Base-by-base conservation (phyloP, 2,888 invertebrate genomes). In the Tortricodes alternella region DNA sequence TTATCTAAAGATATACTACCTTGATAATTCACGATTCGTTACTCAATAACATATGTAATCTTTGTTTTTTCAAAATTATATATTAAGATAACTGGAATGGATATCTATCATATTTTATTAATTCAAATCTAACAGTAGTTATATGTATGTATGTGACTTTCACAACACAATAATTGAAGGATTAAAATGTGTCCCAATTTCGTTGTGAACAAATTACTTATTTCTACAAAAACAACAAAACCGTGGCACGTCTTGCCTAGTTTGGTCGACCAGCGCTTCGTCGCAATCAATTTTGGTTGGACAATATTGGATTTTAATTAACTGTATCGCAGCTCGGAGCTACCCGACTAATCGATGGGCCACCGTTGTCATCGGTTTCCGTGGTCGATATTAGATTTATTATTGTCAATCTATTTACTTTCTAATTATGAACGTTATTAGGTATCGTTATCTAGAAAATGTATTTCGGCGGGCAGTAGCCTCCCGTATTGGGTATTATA, bases 291-390 rank as follows among this genome's bases (percentile, higher is more conserved):
- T 88, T 88, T 89, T 80, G 85, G 89, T 89, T 87, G 85, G 83
- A 86, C 89, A 89, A 89, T 90, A 90, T 89, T 90, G 85, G 85
- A 85, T 89, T 90, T 89, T 88, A 90, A 91, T 91, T 90, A 89
- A 84, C 81, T 81, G 83, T 85, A 83, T 80, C 80, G 81, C 73
- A 73, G 74, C 73, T 77, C 69, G 71, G 62, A 74, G 66, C 70
- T 69, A 71, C 68, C 62, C 68, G 60, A 64, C 76, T 79, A 82
- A 80, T 80, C 77, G 79, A 79, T 75, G 74, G 70, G 69, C 70
- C 59, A 63, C 63, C 64, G 67, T 66, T 79, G 78, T 78, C 78
- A 72, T 68, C 68, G 73, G 74, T 72, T 76, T 70, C 70, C 72
- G 74, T 68, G 74, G 71, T 63, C 65, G 62, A 62, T 64, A 72